Evolutionary conservation across 2,797 vertebrate species (phyloP), one percentile per base, ranked within the genome.

Genomic region (Phalloptychus januarius): DNA sequence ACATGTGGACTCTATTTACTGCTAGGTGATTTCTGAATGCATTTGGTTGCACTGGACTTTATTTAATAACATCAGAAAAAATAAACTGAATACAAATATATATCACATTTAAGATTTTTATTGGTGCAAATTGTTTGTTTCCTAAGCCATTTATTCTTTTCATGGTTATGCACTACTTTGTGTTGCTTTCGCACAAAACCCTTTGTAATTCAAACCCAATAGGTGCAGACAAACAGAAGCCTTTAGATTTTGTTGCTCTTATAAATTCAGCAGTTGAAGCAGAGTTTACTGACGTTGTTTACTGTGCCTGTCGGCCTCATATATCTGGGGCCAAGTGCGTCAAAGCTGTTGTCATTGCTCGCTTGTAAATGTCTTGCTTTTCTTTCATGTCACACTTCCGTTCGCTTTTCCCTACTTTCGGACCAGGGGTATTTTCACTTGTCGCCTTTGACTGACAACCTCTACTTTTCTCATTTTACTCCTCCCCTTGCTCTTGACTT

Each of bases 401-500:
- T 56, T 63, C 11, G n/a, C 79, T 85, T 67, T 42, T 70, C 74
- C 44, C 72, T 82, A 38, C 40, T 85, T 83, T 87, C 72, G 40
- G 54, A 72, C 74, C 84, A 69, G 76, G 76, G 63, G 45, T 81
- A 65, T 85, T 88, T 89, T 79, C 79, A 75, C 56, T 44, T 25
- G 12, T 88, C 76, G 36, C 81, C 65, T 83, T 82, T 89, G 79
- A 89, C 75, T 89, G 87, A 80, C 89, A 89, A 86, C 82, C 79
- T 88, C 61, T 61, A 75, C 83, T 85, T 84, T 86, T 42, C 46
- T 83, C 67, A 72, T 79, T 83, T 83, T 74, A 74, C 80, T 46
- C 42, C 71, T 31, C 61, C 31, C 63, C 36, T 79, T 78, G 38
- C 83, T 86, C 86, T 84, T 73, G 46, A 81, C 82, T 85, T 77